Evolutionary conservation across 2,888 invertebrate species (phyloP).

Genomic region (Archips crataeganus): DNA sequence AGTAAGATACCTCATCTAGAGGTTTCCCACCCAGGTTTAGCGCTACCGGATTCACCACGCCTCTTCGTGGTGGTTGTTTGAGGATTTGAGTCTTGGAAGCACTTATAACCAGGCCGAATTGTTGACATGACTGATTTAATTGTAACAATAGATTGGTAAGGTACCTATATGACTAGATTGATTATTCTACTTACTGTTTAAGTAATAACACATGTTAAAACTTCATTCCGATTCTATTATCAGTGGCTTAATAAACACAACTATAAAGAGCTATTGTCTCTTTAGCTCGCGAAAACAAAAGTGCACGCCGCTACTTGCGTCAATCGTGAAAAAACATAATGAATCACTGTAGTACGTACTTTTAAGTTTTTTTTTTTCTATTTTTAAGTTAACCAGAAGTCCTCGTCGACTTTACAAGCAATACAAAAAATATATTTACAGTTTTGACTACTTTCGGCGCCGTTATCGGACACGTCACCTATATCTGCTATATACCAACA

Average conservation of each 20-base stretch:
- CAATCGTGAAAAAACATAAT: constrained; percentile 7
- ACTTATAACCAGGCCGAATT: no score
- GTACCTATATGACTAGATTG: background rate
- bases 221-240: constrained; percentile 4
- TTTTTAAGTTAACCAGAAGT: background rate
- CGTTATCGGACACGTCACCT: no score
- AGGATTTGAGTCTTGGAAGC: no score
- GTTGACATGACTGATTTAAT: no score
- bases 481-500: no score
- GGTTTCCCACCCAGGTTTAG: no score
- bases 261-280: constrained; percentile 17
- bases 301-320: constrained; percentile 15
- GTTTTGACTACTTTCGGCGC: no score
- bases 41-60: no score
- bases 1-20: no score
- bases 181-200: background rate
- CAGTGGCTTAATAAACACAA: constrained; percentile 3
- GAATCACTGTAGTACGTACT: background rate
- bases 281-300: constrained; percentile 20
- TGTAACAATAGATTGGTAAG: no score
- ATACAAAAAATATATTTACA: background rate
- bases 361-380: background rate
- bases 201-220: constrained; percentile 10
- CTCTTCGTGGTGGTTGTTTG: no score
- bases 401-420: background rate